Conservation (phyloP, 2,888 invertebrate genomes). For the Eupithecia pulchellata region DNA sequence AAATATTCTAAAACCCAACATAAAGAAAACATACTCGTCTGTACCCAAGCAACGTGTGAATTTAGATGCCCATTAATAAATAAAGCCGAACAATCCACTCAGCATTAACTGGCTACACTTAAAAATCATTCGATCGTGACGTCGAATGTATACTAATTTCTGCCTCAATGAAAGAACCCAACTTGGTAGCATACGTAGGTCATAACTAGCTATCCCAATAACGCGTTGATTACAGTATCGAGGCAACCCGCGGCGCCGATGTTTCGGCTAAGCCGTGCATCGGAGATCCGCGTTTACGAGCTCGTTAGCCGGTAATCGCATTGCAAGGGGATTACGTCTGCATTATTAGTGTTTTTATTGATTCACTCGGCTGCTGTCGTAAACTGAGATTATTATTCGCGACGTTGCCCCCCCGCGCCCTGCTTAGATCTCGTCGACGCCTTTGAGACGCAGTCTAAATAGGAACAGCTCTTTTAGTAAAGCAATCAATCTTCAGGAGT, state of each 20-base stretch:
- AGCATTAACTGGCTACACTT: background rate
- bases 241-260: slow-evolving; percentile 58
- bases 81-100: too few relatives aligned
- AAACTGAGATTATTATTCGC: slow-evolving; percentile 86
- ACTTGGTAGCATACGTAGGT: slow-evolving; percentile 19
- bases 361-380: slow-evolving; percentile 85
- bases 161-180: background rate
- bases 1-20: too few relatives aligned
- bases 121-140: background rate
- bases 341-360: slow-evolving; percentile 86
- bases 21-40: too few relatives aligned
- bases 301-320: slow-evolving; percentile 84
- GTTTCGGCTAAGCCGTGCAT: slow-evolving; percentile 79
- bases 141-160: background rate
- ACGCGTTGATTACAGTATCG: slow-evolving; percentile 39
- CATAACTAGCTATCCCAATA: slow-evolving; percentile 24
- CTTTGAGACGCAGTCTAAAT: slow-evolving; percentile 33
- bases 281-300: slow-evolving; percentile 80
- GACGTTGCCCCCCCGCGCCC: slow-evolving; percentile 63
- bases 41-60: too few relatives aligned
- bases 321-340: slow-evolving; percentile 83
- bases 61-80: too few relatives aligned
- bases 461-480: slow-evolving; percentile 8
- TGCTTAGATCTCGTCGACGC: slow-evolving; percentile 51
- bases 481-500: background rate